Conservation (phyloP, 2,888 invertebrate species). For the Chrysodeixis includens region DNA sequence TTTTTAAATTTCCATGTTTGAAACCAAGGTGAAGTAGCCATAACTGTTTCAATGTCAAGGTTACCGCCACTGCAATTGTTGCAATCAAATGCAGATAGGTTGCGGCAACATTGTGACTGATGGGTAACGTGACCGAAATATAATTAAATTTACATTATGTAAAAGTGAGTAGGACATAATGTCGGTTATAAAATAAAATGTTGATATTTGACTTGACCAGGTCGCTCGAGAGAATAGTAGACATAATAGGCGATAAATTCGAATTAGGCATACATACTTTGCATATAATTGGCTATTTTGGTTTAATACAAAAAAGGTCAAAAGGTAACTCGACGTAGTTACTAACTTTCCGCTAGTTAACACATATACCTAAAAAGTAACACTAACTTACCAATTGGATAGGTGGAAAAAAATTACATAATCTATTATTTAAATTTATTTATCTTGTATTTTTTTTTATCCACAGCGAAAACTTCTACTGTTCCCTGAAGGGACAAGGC, state of each 20-base stretch:
- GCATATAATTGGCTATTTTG: too few species aligned
- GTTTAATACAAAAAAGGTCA: too few species aligned
- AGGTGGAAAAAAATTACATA: too few species aligned
- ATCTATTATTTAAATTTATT: too few species aligned
- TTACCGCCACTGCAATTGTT: not conserved
- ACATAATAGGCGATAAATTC: too few species aligned
- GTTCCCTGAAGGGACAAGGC: slow-evolving; percentile 98
- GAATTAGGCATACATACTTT: too few species aligned
- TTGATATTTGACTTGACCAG: not conserved
- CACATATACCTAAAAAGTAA: not conserved
- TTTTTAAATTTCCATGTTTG: not conserved
- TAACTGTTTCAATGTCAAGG: slow-evolving; percentile 9
- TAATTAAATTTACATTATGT: not conserved
- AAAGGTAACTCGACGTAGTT: too few species aligned
- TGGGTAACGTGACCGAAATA: not conserved
- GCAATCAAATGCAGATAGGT: slow-evolving; percentile 9
- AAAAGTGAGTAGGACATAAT: not conserved
- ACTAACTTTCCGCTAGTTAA: too few species aligned
- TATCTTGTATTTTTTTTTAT: slow-evolving; percentile 45
- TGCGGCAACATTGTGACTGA: slow-evolving; percentile 6
- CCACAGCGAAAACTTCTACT: slow-evolving; percentile 93
- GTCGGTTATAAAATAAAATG: not conserved
- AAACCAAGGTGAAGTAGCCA: not conserved
- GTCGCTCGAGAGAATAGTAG: too few species aligned
- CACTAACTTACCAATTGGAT: too few species aligned